Evolutionary conservation across 2,888 invertebrate genomes (phyloP), one percentile per base, ranked within the genome.

Genomic region (Tryphoninae sp.): DNA sequence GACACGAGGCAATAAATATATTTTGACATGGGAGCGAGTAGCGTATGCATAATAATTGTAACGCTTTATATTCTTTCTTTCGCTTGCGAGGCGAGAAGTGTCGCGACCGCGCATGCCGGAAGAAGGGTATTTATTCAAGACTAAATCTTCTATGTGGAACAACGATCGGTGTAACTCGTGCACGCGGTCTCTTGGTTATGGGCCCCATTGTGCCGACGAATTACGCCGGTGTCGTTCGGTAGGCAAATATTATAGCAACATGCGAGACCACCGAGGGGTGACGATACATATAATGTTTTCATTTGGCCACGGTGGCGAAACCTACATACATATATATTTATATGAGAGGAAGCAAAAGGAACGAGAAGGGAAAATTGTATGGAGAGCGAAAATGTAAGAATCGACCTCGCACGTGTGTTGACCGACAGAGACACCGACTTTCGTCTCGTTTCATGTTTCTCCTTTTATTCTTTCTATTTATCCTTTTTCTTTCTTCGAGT

Each of bases 1-100:
- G 72, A 84, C 80, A 87, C 84, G 86, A 85, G 86, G 91, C 89
- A 91, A 92, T 91, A 92, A 91, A 92, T 91, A 92, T 91, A 91
- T 92, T 92, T 91, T 92, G 91, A 92, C 91, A 92, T 89, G 91
- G 91, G 91, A 91, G 91, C 86, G 85, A 84, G 83, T 79, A 80
- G 81, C 79, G 81, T 87, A 89, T 88, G 89, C 88, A 89, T 89
- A 89, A 87, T 89, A 89, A 89, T 89, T 89, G 89, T 88, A 89
- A 89, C 88, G 89, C 85, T 88, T 82, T 78, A 45, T 74, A 65
- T 71, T 74, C 55, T 59, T 13, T 78, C 45, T 71, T n/a, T n/a
- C 58, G 77, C 77, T 19, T 19, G 19, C 19, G 19, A 9, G 4
- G 26, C 2, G 26, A 26, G 4, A 75, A 81, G 74, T 81, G 78